Evolutionary conservation across 2,797 vertebrate genomes (phyloP), one percentile per base, ranked within the genome.

Genomic region (Acanthis flammea): DNA sequence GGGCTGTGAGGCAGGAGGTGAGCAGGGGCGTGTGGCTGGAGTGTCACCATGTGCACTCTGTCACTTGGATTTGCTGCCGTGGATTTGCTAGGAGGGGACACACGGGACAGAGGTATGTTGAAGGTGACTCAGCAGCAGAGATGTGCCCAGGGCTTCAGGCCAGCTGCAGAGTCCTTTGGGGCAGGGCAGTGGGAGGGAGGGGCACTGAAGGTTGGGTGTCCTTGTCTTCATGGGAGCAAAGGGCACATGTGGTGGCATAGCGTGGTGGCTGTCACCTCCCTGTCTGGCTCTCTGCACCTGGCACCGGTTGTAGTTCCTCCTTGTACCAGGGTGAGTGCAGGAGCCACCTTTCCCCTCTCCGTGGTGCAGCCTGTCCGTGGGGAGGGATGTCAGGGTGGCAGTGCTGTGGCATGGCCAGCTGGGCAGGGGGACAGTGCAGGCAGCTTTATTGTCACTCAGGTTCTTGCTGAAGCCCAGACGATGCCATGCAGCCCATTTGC

Each of bases 31-130:
- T 7, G 67, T 53, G 86, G 55, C 92, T 58, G 39, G 12, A 17
- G 24, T 0, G 0, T 68, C 50, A 11, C 57, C 0, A 0, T 53
- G 37, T 0, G 0, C 0, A 0, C 48, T 3, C 23, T 8, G 47
- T 65, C 41, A 7, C 75, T 80, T 0, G 1, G 27, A 19, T n/a
- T 22, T 0, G 1, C 42, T 53, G 2, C 25, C 0, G 0, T n/a
- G 33, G 14, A 17, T n/a, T n/a, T n/a, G n/a, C 44, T 2, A 0
- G 25, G 41, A 55, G 53, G 27, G 17, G 19, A 5, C 31, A 4
- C 8, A 0, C 0, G 4, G 39, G 70, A 17, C 60, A 19, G 24
- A 42, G 37, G 16, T 18, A 0, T 0, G 7, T 27, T 37, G 5
- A 6, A 22, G 48, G 44, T 7, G 13, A 19, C 19, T 35, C 19